These are phyloP conservation scores for Cryptocephalus moraei DNA, from an alignment of 2,888 invertebrate genomes.

Conservation along the genomic window DNA sequence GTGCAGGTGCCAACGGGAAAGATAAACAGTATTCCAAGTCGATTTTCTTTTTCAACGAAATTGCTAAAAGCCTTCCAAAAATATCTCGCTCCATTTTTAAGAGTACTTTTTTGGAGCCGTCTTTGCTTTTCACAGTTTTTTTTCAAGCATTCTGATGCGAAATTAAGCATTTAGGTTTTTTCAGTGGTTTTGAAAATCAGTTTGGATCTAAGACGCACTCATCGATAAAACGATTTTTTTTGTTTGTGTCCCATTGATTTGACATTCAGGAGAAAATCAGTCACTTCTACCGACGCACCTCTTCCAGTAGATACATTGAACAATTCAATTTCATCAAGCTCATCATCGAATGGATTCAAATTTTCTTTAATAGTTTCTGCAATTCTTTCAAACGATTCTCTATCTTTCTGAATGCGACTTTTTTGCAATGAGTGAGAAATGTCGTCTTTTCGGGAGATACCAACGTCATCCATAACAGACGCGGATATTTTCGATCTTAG, in stretches of 20 bases:
- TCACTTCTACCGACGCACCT: conserved; percentile 22
- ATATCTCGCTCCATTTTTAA: background rate
- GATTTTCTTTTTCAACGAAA: background rate
- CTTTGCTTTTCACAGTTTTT: conserved; percentile 4
- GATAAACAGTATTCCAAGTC: background rate
- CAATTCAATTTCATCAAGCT: conserved; percentile 15
- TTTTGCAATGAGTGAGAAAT: conserved; percentile 14
- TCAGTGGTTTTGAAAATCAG: conserved; percentile 9
- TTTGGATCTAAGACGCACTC: conserved; percentile 7
- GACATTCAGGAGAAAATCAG: conserved; percentile 18
- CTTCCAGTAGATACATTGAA: conserved; percentile 27
- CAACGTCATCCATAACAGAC: conserved; percentile 7
- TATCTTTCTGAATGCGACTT: conserved; percentile 14
- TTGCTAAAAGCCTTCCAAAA: background rate
- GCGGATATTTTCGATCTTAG: conserved; percentile 5
- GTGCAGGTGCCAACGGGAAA: background rate
- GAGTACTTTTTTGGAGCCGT: background rate
- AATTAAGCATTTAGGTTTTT: conserved; percentile 19
- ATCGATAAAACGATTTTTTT: conserved; percentile 11
- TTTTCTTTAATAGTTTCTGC: conserved; percentile 15
- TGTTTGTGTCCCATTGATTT: conserved; percentile 8
- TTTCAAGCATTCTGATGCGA: conserved; percentile 7
- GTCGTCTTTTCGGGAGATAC: conserved; percentile 21
- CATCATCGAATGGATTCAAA: conserved; percentile 19
- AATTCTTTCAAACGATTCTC: conserved; percentile 13